A percentile compares a stretch with the other conserved stretches of the same genome.
Evolutionary conservation across 2,113 vertebrate genomes (phyloP).

Genomic region (Myxocyprinus asiaticus): DNA sequence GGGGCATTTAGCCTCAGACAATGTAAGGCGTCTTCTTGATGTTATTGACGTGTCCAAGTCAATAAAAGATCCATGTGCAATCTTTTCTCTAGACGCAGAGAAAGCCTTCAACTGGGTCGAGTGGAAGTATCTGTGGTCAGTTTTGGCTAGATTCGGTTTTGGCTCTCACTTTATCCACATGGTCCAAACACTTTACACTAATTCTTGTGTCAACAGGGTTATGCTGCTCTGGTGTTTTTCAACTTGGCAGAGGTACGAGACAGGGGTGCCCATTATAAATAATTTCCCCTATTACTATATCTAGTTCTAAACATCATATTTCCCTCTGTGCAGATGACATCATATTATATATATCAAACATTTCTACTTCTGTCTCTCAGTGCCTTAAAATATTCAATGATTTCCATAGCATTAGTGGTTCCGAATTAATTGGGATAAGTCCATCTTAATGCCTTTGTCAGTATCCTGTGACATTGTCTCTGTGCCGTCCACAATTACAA

Average conservation of each 20-base stretch:
- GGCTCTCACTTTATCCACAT: constrained; percentile 36
- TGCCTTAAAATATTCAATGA: constrained; percentile 32
- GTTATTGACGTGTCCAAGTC: constrained; percentile 19
- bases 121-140: constrained; percentile 28
- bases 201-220: not conserved
- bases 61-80: not conserved
- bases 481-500: not conserved
- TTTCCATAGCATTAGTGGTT: constrained; percentile 35
- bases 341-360: constrained; percentile 27
- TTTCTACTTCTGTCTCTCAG: constrained; percentile 18
- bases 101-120: not conserved
- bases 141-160: constrained; percentile 22
- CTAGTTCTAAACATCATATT: not conserved
- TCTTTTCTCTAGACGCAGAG: constrained; percentile 36
- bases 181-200: constrained; percentile 26
- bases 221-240: constrained; percentile 6
- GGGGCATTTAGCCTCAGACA: not conserved
- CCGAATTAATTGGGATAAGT: constrained; percentile 39
- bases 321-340: constrained; percentile 15
- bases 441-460: no score
- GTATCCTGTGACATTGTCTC: constrained; percentile 15
- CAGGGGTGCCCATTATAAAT: constrained; percentile 25
- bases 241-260: constrained; percentile 24
- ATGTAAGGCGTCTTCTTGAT: constrained; percentile 6
- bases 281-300: constrained; percentile 23